Conservation (phyloP, 2,797 vertebrate genomes). For the Pipistrellus pipistrellus region DNA sequence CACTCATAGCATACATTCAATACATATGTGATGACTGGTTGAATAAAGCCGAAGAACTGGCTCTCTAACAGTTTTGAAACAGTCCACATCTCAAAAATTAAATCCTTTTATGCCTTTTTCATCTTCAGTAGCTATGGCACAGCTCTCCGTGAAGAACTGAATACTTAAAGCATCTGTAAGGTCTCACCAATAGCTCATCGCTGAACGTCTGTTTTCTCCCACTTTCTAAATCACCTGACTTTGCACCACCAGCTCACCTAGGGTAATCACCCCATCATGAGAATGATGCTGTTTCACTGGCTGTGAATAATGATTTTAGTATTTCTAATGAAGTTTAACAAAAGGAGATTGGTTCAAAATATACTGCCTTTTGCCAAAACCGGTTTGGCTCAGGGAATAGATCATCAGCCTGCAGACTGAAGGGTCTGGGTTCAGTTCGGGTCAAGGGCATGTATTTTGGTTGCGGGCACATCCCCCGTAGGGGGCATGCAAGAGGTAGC, state of each 20-base stretch:
- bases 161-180: not conserved
- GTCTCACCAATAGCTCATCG: too few species aligned
- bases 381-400: too few species aligned
- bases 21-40: not conserved
- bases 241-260: not conserved
- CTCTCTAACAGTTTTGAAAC: conserved; percentile 2
- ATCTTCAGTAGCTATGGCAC: not conserved
- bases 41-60: not conserved
- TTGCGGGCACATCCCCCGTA: too few species aligned
- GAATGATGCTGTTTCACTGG: not conserved
- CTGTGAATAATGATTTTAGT: not conserved
- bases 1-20: not conserved
- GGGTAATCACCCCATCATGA: not conserved
- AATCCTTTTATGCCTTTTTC: not conserved
- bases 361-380: not conserved
- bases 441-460: too few species aligned
- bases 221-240: not conserved
- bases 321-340: not conserved
- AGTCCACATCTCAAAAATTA: not conserved
- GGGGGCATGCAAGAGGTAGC: too few species aligned
- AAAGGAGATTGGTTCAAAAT: not conserved
- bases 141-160: not conserved
- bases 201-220: not conserved
- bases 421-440: too few species aligned
- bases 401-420: too few species aligned